Evolutionary conservation across 2,113 vertebrate genomes (phyloP).

Genomic region (Uropsilus gracilis): DNA sequence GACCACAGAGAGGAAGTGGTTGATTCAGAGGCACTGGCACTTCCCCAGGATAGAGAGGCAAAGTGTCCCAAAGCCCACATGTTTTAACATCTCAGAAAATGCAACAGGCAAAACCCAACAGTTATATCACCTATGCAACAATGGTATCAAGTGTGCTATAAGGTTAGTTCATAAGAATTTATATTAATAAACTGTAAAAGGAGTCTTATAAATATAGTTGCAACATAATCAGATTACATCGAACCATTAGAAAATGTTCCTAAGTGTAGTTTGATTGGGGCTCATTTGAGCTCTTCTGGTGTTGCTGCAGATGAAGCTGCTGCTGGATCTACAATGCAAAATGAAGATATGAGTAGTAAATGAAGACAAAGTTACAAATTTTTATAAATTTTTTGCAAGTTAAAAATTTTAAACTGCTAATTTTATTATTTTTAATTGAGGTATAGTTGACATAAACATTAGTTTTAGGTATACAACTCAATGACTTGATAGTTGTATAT

Average conservation of each 20-base stretch:
- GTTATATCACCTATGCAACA: rapidly evolving
- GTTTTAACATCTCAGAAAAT: neutral
- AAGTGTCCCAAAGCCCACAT: rapidly evolving
- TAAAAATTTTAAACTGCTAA: neutral
- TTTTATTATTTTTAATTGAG: neutral
- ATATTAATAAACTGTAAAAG: neutral
- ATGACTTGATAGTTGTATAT: neutral
- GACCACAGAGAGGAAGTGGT: neutral
- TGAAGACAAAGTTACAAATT: neutral
- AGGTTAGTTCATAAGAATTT: neutral
- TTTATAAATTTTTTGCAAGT: neutral
- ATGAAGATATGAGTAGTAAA: neutral
- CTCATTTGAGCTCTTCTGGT: neutral
- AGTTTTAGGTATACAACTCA: neutral
- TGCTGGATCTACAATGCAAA: slow-evolving; percentile 27
- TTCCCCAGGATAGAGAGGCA: neutral
- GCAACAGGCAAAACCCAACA: neutral
- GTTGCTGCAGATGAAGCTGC: neutral
- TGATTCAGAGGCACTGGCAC: neutral
- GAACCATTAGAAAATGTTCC: neutral
- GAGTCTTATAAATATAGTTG: neutral
- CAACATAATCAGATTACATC: no score
- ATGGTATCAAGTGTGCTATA: neutral
- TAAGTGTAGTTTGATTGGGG: no score
- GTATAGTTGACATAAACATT: neutral